Evolutionary conservation across 2,888 invertebrate species (phyloP).

Genomic region (Plebejus anna): DNA sequence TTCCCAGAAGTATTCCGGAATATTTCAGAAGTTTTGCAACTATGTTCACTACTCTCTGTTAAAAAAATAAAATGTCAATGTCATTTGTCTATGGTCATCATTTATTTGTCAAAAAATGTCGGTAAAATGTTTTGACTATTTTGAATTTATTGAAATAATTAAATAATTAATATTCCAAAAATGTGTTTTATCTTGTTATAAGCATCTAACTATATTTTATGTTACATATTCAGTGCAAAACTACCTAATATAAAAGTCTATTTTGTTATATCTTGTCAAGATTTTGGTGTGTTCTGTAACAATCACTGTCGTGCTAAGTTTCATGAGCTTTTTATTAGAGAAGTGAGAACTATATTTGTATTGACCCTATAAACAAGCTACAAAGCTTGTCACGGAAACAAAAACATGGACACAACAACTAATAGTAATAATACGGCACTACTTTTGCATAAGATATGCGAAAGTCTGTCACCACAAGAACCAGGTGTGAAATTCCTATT

Average conservation of each 20-base stretch:
- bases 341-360: background rate
- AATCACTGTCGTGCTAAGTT: background rate
- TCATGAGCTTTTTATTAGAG: background rate
- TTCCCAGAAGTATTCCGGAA: too few relatives aligned
- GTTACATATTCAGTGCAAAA: background rate
- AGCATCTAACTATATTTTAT: background rate
- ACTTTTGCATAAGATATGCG: constrained; percentile 66
- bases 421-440: constrained; percentile 55
- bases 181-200: background rate
- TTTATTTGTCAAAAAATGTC: constrained; percentile 1
- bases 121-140: constrained; percentile 1
- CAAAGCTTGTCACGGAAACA: background rate
- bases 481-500: constrained; percentile 58
- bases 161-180: background rate
- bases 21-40: too few relatives aligned
- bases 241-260: background rate
- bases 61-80: background rate
- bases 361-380: background rate
- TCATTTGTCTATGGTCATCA: background rate
- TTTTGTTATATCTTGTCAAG: background rate
- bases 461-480: constrained; percentile 62
- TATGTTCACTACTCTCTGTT: background rate
- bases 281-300: background rate
- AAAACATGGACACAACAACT: constrained; percentile 52
- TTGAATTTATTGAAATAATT: background rate